phyloP scores from a whole-genome alignment of 2,888 invertebrate genomes.

The Clostera curtula region DNA sequence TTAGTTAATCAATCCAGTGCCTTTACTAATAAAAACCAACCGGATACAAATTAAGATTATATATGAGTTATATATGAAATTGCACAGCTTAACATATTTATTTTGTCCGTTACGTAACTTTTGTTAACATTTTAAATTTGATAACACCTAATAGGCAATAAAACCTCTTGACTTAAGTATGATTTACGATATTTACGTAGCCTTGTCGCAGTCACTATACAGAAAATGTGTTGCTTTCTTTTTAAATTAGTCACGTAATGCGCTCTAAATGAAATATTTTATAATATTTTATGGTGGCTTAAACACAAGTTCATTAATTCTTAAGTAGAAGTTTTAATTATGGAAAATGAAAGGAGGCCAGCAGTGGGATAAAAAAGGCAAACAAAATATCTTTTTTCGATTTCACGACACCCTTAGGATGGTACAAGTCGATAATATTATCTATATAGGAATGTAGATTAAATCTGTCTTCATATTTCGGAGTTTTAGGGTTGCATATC shows the following conservation, averaged over 20 bases:
- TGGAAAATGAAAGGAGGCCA: no score
- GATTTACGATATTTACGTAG: conserved; percentile 16
- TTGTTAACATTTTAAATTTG: conserved; percentile 10
- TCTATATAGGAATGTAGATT: no score
- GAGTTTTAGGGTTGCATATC: no score
- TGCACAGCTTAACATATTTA: conserved; percentile 8
- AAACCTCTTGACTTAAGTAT: conserved; percentile 12
- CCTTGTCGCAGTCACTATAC: conserved; percentile 8
- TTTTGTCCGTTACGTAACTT: conserved; percentile 10
- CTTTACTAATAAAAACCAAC: conserved; percentile 6
- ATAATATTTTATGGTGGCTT: no score
- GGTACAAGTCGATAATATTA: no score
- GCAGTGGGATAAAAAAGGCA: no score
- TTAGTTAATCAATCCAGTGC: conserved; percentile 4
- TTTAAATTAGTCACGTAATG: no score
- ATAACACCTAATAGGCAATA: conserved; percentile 15
- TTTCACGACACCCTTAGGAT: no score
- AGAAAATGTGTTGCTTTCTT: conserved; percentile 4
- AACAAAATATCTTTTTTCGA: no score
- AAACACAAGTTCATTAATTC: no score
- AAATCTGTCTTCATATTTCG: no score
- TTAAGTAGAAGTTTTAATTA: neutral
- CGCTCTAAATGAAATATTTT: no score
- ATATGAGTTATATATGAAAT: conserved; percentile 5
- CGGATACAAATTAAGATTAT: conserved; percentile 16